Conservation (phyloP, 2,113 vertebrate species). For the Uria lomvia region DNA sequence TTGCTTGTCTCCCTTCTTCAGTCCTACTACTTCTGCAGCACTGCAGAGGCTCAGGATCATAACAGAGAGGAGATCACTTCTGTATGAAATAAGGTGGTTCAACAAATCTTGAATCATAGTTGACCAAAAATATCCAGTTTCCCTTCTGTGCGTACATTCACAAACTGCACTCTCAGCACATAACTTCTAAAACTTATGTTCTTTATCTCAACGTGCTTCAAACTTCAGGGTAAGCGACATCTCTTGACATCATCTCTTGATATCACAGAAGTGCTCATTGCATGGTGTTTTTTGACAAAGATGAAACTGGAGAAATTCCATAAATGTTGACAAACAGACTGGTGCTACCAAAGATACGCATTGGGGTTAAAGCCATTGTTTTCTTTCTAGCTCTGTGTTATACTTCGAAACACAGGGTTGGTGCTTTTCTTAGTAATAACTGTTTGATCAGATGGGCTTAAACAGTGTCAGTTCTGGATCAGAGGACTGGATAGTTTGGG, state of each 20-base stretch:
- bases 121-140: not conserved
- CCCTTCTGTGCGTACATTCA: not conserved
- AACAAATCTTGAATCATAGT: not conserved
- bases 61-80: not conserved
- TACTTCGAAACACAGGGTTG: not conserved
- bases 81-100: not conserved
- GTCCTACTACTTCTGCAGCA: not conserved
- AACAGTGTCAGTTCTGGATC: not conserved
- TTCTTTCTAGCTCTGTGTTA: not conserved
- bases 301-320: not conserved
- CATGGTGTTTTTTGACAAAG: not conserved
- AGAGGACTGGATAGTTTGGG: not conserved
- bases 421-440: not conserved
- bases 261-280: not conserved
- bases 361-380: not conserved
- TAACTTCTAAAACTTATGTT: not conserved
- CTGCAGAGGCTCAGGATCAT: not conserved
- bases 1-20: not conserved
- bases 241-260: not conserved
- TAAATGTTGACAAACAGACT: not conserved
- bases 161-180: not conserved
- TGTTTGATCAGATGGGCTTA: not conserved
- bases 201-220: not conserved
- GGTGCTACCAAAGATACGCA: not conserved
- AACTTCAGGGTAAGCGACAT: not conserved